Percentiles rank a stretch among this genome's conserved stretches.
Conservation (phyloP, 1,140 invertebrate species). For the Bombus superbus region DNA sequence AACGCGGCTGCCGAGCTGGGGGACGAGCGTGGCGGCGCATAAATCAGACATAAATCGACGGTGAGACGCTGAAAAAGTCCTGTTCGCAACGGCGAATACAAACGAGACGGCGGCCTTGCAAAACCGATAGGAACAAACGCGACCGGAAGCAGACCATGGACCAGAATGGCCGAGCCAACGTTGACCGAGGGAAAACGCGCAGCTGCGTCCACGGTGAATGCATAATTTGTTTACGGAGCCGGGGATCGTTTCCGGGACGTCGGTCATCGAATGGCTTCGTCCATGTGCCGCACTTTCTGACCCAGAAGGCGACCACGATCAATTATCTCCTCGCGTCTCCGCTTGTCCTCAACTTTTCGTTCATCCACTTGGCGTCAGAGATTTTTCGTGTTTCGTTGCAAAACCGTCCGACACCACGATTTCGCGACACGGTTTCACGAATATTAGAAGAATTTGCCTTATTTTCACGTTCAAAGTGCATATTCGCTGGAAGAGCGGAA, state of each 20-base stretch:
- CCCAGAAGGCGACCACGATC: constrained; percentile 1
- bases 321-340: constrained; percentile 4
- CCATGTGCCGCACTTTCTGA: not conserved
- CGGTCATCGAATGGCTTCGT: not conserved
- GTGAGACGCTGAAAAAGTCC: not conserved
- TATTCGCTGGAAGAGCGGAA: not conserved
- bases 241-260: constrained; percentile 12
- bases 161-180: not conserved
- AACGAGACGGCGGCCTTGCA: constrained; percentile 22
- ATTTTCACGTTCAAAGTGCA: not conserved
- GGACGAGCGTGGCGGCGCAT: constrained; percentile 25
- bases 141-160: not conserved
- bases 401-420: no score
- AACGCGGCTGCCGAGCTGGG: not conserved
- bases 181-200: constrained; percentile 35
- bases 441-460: not conserved
- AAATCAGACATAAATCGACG: constrained; percentile 44
- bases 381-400: no score
- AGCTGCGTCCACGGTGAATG: constrained; percentile 29
- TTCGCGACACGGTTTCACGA: not conserved
- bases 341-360: not conserved
- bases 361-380: no score
- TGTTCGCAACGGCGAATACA: constrained; percentile 8
- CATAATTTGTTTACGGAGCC: constrained; percentile 41
- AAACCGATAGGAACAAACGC: constrained; percentile 29